Evolutionary conservation across 2,113 vertebrate genomes (phyloP), one percentile per base, ranked within the genome.

Genomic region (Prunella fulvescens): DNA sequence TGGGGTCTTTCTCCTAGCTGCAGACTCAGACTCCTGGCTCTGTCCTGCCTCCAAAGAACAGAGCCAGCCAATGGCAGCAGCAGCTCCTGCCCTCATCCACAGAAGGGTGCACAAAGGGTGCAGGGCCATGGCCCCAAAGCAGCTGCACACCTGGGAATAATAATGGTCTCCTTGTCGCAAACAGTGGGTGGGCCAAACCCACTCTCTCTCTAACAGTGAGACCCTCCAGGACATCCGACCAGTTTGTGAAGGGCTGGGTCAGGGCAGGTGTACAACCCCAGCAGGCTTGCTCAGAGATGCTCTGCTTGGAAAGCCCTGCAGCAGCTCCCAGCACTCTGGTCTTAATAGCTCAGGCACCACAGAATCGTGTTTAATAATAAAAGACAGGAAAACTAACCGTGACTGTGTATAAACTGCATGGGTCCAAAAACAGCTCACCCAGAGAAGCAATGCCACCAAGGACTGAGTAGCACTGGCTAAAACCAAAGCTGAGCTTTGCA

Each of bases 261-360:
- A 42, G 50, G 20, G 23, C 0, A 1, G 26, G 8, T 51, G 14
- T 8, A 3, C 9, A 2, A 65, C 11, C 7, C 11, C 2, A 0
- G 13, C 16, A 44, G 31, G 13, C 28, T 58, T 35, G 5, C 12
- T 76, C 20, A n/a, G 74, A n/a, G 26, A 8, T 31, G 10, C 10
- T n/a, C 40, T 69, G 17, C 50, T 65, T 62, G 29, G 50, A 88
- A 58, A 66, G 19, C 6, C 29, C 29, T 57, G 31, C 28, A 45
- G 45, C 26, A 80, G 14, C 47, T 86, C 31, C 31, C 8, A 54
- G 11, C 8, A 35, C 1, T 2, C 28, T 3, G 2, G 10, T 48
- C 20, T 37, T 1, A 1, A 33, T 16, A n/a, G n/a, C 18, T 74
- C 23, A 24, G 25, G 23, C 31, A 17, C 28, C 23, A 47, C 13